Percentiles rank a stretch among this genome's conserved stretches.
These are phyloP conservation scores for Lithophane socia DNA, from an alignment of 2,888 invertebrate species.

Conservation along the genomic window DNA sequence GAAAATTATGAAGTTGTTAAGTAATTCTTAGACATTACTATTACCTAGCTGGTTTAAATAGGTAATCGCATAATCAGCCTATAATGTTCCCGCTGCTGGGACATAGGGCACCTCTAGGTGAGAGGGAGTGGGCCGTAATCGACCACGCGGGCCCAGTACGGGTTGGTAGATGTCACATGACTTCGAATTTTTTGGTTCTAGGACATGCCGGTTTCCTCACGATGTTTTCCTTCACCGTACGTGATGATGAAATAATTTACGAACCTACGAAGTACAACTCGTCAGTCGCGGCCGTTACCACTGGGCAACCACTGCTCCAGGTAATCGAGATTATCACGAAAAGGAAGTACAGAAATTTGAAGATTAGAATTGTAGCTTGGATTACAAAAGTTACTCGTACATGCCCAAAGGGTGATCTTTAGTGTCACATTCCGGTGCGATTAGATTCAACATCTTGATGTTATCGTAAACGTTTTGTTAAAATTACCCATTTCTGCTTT, in stretches of 20 bases:
- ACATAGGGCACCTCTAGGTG: too few species aligned
- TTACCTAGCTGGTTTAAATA: neutral
- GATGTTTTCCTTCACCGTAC: too few species aligned
- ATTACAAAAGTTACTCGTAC: slow-evolving; percentile 1
- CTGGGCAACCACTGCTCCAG: neutral
- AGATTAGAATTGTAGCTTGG: slow-evolving; percentile 27
- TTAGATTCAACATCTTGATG: slow-evolving; percentile 46
- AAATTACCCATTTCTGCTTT: slow-evolving; percentile 33
- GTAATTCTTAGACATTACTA: neutral
- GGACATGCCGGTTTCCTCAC: too few species aligned
- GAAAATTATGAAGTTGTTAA: neutral
- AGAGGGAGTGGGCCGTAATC: too few species aligned
- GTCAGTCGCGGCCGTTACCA: too few species aligned
- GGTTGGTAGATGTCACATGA: too few species aligned
- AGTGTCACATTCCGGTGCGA: slow-evolving; percentile 53
- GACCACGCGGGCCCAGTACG: too few species aligned
- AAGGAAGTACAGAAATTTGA: slow-evolving; percentile 45
- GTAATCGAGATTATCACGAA: neutral
- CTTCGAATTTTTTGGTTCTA: too few species aligned
- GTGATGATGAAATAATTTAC: too few species aligned
- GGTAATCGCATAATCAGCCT: neutral
- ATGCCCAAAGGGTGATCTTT: slow-evolving; percentile 45
- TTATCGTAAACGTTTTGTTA: slow-evolving; percentile 24
- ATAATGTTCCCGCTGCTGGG: too few species aligned
- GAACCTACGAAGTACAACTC: too few species aligned